phyloP scores from a whole-genome alignment of 2,113 vertebrate genomes.

The Chrysochloris asiatica region DNA sequence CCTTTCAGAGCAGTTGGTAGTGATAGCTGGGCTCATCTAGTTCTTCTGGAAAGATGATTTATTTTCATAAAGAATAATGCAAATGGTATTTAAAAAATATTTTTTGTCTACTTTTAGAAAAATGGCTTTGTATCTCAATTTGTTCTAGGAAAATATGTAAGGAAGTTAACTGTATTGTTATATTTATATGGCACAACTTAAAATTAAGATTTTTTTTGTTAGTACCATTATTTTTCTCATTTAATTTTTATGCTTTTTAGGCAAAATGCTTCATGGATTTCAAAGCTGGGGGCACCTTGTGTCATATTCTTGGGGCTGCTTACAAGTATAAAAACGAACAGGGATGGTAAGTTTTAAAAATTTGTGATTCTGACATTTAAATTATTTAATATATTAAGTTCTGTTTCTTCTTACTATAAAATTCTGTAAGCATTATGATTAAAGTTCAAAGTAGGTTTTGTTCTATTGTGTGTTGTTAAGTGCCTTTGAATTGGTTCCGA shows the following conservation, averaged over 20 bases:
- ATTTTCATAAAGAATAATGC: not conserved
- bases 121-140: not conserved
- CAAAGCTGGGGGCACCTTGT: slow-evolving; percentile 96
- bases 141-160: not conserved
- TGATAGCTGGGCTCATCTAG: no score
- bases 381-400: slow-evolving; percentile 29
- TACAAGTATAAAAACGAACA: slow-evolving; percentile 99
- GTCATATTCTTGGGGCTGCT: slow-evolving; percentile 96
- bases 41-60: no score
- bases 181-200: slow-evolving; percentile 35
- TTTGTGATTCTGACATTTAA: slow-evolving; percentile 55
- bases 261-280: slow-evolving; percentile 99
- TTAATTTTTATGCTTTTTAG: slow-evolving; percentile 82
- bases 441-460: not conserved
- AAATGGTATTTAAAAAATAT: not conserved
- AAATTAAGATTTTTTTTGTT: slow-evolving; percentile 8
- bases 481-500: no score
- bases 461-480: no score
- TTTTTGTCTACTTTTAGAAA: not conserved
- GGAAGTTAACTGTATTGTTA: not conserved
- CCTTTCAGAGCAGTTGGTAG: no score
- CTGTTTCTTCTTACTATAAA: not conserved
- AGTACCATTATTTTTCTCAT: slow-evolving; percentile 50
- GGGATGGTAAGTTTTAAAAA: slow-evolving; percentile 92
- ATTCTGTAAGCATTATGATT: not conserved